Evolutionary conservation across 1,140 invertebrate genomes (phyloP), one percentile per base, ranked within the genome.

Genomic region (Platyscapa corneri): DNA sequence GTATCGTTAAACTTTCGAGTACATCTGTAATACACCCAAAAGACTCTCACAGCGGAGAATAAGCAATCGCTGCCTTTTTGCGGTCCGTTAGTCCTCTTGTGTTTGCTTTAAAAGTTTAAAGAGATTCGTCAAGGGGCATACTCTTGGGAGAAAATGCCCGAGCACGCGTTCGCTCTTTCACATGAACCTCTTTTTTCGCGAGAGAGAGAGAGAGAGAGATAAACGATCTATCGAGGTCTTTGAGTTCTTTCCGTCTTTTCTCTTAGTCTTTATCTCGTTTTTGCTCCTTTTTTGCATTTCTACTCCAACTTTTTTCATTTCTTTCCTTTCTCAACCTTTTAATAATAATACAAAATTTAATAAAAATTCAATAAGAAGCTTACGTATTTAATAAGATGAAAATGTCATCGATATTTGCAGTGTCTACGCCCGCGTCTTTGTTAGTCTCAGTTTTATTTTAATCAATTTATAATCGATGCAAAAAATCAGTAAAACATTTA

Each of bases 81-180:
- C 75, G 74, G 23, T 10, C 53, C 82, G 30, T 64, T 77, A 76
- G 23, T 0, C 16, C 46, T 32, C 34, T 18, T 30, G 37, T 84
- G 37, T 84, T 34, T 76, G 83, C 49, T 84, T 78, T 84, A 84
- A 84, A 84, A 84, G 46, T 84, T 84, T 80, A 79, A 84, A 80
- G 77, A 79, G 83, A 60, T 34, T 74, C 77, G 76, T 34, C 39
- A 20, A 46, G 74, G 18, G 7, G 42, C 42, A 16, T 30, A 49
- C 46, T 49, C 74, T 32, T 46, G 74, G 74, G 39, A 75, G 74
- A 75, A 46, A 39, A 20, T 34, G 39, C 67, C 49, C 42, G 74
- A 30, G 74, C n/a, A 10, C 5, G 23, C 74, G 27, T 42, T 75
- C 10, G 39, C 34, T 72, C 34, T 39, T 72, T 7, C 0, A 72